A percentile compares a stretch with the other conserved stretches of the same genome.
Conservation (phyloP, 2,888 invertebrate species). For the Machimus rusticus region DNA sequence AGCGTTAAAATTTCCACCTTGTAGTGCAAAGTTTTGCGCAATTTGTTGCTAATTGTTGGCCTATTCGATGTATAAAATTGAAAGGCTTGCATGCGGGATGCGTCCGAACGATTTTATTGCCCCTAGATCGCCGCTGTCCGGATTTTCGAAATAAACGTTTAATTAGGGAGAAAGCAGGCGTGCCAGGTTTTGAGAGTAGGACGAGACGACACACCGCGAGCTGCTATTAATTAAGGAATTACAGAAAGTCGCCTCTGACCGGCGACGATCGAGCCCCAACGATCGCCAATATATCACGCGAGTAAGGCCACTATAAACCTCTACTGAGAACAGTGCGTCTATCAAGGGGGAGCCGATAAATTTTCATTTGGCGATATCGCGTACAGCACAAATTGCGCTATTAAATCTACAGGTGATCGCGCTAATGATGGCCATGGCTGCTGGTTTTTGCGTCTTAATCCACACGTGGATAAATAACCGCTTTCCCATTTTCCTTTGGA, state of each 20-base stretch:
- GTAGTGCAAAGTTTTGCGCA: background rate
- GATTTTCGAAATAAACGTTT: slow-evolving; percentile 18
- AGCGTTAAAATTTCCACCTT: background rate
- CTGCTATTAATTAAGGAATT: slow-evolving; percentile 5
- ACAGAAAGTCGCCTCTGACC: background rate
- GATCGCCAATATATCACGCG: background rate
- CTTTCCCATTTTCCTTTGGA: background rate
- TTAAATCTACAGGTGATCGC: slow-evolving; percentile 6
- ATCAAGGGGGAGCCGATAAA: slow-evolving; percentile 2
- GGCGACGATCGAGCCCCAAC: background rate
- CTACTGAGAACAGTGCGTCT: background rate
- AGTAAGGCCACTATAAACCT: background rate
- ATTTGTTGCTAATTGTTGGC: slow-evolving; percentile 4
- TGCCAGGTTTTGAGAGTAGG: background rate
- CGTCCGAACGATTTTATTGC: background rate
- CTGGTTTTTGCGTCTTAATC: slow-evolving; percentile 25
- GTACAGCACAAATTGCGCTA: slow-evolving; percentile 3
- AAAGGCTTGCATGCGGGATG: background rate
- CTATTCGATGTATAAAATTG: background rate
- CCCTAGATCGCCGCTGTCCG: background rate
- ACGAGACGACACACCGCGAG: background rate
- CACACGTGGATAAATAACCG: background rate
- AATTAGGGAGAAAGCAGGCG: slow-evolving; percentile 22
- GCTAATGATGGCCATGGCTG: slow-evolving; percentile 3
- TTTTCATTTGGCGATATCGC: slow-evolving; percentile 25